Evolutionary conservation across 92 coral and sea anemone genomes (phyloP), one percentile per base, ranked within the genome.

Genomic region (Montipora capitata): DNA sequence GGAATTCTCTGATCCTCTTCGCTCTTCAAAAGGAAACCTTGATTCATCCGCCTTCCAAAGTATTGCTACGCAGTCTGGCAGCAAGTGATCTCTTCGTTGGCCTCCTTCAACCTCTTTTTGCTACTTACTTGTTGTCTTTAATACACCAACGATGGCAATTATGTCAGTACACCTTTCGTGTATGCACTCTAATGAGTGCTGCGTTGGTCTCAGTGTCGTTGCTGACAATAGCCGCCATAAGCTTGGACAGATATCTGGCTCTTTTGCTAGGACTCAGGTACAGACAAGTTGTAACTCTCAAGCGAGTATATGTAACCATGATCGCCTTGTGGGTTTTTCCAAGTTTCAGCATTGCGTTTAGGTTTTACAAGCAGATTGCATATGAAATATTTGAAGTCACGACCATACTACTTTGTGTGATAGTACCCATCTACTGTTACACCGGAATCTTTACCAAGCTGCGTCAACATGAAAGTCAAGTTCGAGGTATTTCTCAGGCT

Each of bases 211-310:
- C 12, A 58, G 64, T 15, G 64, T 58, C 64, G 4, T 58, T 58
- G 64, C 11, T 11, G 13, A 64, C 72, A 78, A 11, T 63, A 54
- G 43, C 83, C 16, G 57, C 83, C 4, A 43, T 78, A 63, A 63
- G 83, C 20, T 12, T 78, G 59, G 72, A 78, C 83, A 43, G 83
- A 62, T 72, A 61, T 42, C 83, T 78, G 40, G 61, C 83, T 4
- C 61, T 78, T 56, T 43, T 78, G 72, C 17, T 15, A 13, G 64
- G 52, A 48, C 6, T 48, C 10, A 48, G 3, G 52, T 48, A 48
- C 52, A 48, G 52, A 10, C 52, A 48, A 48, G 10, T 0, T 48
- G 52, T 48, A 10, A 48, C 52, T 48, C 7, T 48, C 52, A 48
- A 48, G 52, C 52, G 52, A 48, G 52, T 48, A 10, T 48, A 48